Evolutionary conservation across 2,797 vertebrate species (phyloP).

Genomic region (Mionectes olivaceus): DNA sequence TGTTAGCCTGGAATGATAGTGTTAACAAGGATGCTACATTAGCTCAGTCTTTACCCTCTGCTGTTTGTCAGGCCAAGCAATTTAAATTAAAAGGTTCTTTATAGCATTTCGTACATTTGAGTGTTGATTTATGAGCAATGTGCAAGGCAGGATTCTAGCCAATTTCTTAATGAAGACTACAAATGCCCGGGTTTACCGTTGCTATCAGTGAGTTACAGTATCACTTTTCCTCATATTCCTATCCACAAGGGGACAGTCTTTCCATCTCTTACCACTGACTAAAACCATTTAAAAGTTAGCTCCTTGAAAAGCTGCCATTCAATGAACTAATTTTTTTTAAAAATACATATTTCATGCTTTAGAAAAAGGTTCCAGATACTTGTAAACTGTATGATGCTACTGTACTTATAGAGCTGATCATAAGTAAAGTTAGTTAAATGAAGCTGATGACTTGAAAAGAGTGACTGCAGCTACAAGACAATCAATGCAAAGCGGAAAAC

Average conservation of each 20-base stretch:
- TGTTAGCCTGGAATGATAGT: background rate
- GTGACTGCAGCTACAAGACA: background rate
- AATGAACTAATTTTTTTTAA: background rate
- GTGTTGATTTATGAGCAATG: background rate
- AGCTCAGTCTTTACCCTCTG: background rate
- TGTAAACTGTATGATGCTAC: background rate
- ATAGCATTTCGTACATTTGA: background rate
- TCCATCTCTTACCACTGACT: conserved; percentile 51
- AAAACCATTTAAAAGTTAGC: background rate
- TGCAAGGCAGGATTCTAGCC: background rate
- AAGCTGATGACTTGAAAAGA: background rate
- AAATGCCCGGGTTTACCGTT: background rate
- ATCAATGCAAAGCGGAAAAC: background rate
- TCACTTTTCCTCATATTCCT: conserved; percentile 34
- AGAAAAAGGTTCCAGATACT: background rate
- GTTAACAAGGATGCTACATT: background rate
- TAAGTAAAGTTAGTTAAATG: conserved; percentile 19
- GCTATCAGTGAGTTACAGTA: background rate
- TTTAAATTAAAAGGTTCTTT: background rate
- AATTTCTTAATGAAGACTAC: background rate
- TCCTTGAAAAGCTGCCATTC: background rate
- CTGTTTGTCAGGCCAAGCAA: background rate
- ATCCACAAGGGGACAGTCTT: conserved; percentile 75
- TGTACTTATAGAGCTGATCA: background rate
- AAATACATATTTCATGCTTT: background rate